These are phyloP conservation scores for Panagrolaimus sp. DNA, from an alignment of 1,140 invertebrate genomes.

Conservation along the genomic window DNA sequence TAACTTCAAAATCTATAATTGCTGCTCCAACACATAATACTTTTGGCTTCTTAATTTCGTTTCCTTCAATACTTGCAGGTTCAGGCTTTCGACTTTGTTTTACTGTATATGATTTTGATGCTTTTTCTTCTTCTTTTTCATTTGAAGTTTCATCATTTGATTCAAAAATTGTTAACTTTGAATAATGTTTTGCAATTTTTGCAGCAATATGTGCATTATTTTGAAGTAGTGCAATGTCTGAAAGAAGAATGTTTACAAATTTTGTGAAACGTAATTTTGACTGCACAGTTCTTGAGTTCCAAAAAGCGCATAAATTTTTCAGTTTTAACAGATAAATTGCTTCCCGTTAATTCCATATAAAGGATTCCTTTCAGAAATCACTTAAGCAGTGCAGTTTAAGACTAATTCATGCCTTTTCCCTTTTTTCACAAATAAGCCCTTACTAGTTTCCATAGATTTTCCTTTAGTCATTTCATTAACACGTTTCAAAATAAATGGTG, in stretches of 20 bases:
- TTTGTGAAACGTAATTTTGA: neutral
- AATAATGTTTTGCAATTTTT: conserved; percentile 67
- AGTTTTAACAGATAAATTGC: too few species aligned
- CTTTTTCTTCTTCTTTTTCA: too few species aligned
- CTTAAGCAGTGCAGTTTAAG: too few species aligned
- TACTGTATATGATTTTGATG: too few species aligned
- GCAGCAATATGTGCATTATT: conserved; percentile 82
- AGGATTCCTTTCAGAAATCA: too few species aligned
- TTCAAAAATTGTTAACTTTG: conserved; percentile 15
- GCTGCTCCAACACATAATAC: conserved; percentile 72
- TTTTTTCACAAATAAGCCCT: too few species aligned
- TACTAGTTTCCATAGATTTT: conserved; percentile 74
- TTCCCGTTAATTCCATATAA: too few species aligned
- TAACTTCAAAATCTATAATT: conserved; percentile 70
- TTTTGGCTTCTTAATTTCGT: conserved; percentile 9
- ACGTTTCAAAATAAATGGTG: conserved; percentile 77
- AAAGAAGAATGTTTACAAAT: conserved; percentile 20
- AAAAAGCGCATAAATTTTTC: too few species aligned
- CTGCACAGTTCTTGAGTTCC: too few species aligned
- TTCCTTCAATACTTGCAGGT: conserved; percentile 4
- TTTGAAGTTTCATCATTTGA: conserved; percentile 9
- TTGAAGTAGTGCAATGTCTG: conserved; percentile 80
- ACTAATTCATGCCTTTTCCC: too few species aligned
- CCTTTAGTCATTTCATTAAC: conserved; percentile 74
- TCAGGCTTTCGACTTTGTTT: conserved; percentile 9